A percentile compares a stretch with the other conserved stretches of the same genome.
Evolutionary conservation across 2,888 invertebrate species (phyloP).

Genomic region (Harpagoxenus sublaevis): DNA sequence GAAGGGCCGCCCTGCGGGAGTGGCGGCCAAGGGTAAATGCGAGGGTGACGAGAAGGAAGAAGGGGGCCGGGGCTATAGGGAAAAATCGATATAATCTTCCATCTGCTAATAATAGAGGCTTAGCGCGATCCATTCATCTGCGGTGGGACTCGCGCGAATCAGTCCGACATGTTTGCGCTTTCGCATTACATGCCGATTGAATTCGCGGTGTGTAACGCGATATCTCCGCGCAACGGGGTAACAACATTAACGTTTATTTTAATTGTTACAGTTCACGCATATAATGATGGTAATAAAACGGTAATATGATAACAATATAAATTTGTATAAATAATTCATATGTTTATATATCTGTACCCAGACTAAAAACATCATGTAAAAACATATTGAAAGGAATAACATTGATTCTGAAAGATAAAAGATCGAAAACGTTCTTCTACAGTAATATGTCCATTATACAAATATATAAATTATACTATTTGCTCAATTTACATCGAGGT

Average conservation of each 20-base stretch:
- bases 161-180: constrained; percentile 62
- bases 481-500: not conserved
- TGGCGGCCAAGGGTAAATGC: constrained; percentile 62
- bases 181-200: constrained; percentile 53
- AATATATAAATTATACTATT: not conserved
- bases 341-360: not conserved
- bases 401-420: not conserved
- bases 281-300: constrained; percentile 15
- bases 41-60: constrained; percentile 62
- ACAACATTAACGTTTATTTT: constrained; percentile 45
- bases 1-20: constrained; percentile 68
- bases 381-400: not conserved
- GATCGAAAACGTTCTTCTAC: not conserved
- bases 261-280: constrained; percentile 28
- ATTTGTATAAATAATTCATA: constrained; percentile 9
- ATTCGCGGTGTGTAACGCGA: constrained; percentile 48
- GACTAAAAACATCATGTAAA: not conserved
- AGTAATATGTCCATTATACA: not conserved
- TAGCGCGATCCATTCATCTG: constrained; percentile 81
- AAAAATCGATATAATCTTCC: constrained; percentile 85
- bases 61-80: constrained; percentile 59
- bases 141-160: constrained; percentile 64
- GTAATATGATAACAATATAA: not conserved
- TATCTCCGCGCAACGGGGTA: constrained; percentile 5
- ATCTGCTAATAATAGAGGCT: constrained; percentile 85